These are phyloP conservation scores for Papilio elwesi DNA, from an alignment of 2,888 invertebrate species.

Conservation along the genomic window DNA sequence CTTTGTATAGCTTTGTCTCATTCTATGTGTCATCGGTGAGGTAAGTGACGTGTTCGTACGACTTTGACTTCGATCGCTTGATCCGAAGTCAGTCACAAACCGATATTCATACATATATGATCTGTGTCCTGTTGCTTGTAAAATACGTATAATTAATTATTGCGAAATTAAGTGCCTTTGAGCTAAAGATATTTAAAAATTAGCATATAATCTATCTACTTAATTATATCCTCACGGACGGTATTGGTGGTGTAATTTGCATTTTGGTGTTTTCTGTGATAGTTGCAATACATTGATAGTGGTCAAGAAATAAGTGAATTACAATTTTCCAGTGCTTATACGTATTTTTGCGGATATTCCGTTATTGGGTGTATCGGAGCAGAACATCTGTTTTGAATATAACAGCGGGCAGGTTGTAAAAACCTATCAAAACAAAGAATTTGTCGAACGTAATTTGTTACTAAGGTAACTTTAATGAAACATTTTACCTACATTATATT, in stretches of 20 bases:
- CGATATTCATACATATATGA: constrained; percentile 59
- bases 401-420: constrained; percentile 57
- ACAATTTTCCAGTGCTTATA: constrained; percentile 61
- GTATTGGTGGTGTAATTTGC: constrained; percentile 52
- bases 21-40: constrained; percentile 57
- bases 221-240: constrained; percentile 44
- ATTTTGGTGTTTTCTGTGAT: constrained; percentile 50
- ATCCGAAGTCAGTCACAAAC: constrained; percentile 77
- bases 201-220: constrained; percentile 43
- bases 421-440: neutral
- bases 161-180: constrained; percentile 52
- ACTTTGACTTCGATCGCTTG: constrained; percentile 55
- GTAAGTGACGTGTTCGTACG: constrained; percentile 70
- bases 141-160: constrained; percentile 51
- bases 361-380: constrained; percentile 68
- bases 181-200: constrained; percentile 39
- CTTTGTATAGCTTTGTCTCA: constrained; percentile 54
- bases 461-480: constrained; percentile 23
- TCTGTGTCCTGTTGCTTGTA: constrained; percentile 61
- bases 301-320: constrained; percentile 26
- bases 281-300: neutral
- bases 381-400: constrained; percentile 57
- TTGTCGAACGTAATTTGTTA: constrained; percentile 8
- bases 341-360: constrained; percentile 64
- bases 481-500: constrained; percentile 23